Conservation (phyloP, 2,113 vertebrate genomes). For the Isurus oxyrinchus region DNA sequence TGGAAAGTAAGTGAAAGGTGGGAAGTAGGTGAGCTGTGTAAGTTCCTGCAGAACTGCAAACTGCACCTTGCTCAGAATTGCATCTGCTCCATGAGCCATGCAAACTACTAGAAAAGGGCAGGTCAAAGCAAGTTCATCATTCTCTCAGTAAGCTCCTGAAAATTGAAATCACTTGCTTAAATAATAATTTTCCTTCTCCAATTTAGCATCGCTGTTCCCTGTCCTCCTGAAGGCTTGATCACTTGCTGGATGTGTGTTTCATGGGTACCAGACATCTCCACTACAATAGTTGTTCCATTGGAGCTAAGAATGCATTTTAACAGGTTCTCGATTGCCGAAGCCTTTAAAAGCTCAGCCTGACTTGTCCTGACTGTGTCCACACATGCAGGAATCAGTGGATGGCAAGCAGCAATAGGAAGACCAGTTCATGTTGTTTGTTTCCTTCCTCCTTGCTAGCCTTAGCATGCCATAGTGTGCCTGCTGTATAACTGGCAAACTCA, state of each 20-base stretch:
- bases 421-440: not conserved
- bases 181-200: not conserved
- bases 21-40: not conserved
- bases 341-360: not conserved
- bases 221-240: not conserved
- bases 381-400: not conserved
- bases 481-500: not conserved
- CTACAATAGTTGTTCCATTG: not conserved
- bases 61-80: not conserved
- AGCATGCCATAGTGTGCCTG: not conserved
- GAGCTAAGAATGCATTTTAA: not conserved
- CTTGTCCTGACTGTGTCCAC: not conserved
- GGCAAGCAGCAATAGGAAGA: not conserved
- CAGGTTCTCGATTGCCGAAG: not conserved
- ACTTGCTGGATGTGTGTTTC: not conserved
- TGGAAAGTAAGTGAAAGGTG: constrained; percentile 9
- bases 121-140: not conserved
- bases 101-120: not conserved
- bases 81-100: not conserved
- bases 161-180: not conserved
- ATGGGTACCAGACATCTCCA: not conserved
- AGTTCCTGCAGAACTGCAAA: not conserved
- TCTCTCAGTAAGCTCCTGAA: not conserved
- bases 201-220: not conserved
- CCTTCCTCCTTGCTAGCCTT: not conserved